phyloP scores from a whole-genome alignment of 2,113 vertebrate genomes.

The Anseranas semipalmata region DNA sequence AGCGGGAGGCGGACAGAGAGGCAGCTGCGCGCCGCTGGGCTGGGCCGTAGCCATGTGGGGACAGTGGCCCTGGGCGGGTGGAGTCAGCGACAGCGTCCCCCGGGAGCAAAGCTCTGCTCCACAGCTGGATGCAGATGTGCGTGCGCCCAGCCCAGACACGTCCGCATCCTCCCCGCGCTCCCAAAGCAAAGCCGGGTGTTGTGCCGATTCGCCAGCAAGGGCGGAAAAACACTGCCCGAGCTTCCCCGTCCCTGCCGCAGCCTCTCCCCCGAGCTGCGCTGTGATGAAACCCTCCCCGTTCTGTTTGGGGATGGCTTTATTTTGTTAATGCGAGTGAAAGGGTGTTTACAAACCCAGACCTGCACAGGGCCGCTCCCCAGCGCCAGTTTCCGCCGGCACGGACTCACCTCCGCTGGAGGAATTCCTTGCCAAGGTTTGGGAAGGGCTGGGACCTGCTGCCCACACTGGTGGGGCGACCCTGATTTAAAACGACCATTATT shows the following conservation, averaged over 20 bases:
- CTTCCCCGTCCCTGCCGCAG: rapidly evolving
- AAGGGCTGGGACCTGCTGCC: background rate
- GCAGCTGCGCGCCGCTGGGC: rapidly evolving
- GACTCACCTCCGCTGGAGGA: too few species aligned
- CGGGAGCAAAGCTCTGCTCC: background rate
- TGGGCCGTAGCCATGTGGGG: background rate
- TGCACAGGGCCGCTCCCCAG: rapidly evolving
- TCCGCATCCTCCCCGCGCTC: rapidly evolving
- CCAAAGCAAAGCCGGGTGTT: background rate
- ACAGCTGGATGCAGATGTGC: background rate
- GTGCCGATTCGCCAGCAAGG: background rate
- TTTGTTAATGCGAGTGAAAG: background rate
- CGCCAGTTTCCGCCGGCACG: rapidly evolving
- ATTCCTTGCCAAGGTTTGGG: background rate
- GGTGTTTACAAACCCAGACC: background rate
- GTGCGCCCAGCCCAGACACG: rapidly evolving
- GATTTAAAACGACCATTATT: background rate
- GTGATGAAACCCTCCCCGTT: background rate
- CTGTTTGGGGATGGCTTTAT: background rate
- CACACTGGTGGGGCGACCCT: background rate
- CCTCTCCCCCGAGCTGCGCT: background rate
- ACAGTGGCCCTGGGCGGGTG: rapidly evolving
- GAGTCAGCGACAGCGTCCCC: background rate
- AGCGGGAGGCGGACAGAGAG: too few species aligned
- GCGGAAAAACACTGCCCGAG: too few species aligned